Evolutionary conservation across 2,113 vertebrate species (phyloP).

Genomic region (Anser cygnoides): DNA sequence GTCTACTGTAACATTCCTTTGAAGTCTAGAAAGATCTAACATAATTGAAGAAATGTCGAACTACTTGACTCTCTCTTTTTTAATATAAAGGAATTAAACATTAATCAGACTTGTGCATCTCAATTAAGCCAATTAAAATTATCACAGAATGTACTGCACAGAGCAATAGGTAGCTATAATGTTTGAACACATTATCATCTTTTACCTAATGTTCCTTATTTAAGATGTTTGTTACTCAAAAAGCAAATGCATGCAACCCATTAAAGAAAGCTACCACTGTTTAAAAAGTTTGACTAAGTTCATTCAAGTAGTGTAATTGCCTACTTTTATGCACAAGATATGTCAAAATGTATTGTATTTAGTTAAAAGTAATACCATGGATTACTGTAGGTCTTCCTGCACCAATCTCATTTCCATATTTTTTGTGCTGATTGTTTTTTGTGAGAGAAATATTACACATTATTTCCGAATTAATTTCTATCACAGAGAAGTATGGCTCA

Average conservation of each 20-base stretch:
- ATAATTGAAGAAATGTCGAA: constrained; percentile 90
- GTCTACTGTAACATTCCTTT: constrained; percentile 85
- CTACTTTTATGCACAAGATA: background rate
- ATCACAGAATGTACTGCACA: constrained; percentile 80
- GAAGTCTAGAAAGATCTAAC: constrained; percentile 86
- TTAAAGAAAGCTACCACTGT: background rate
- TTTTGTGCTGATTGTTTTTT: background rate
- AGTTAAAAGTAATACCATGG: background rate
- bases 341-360: background rate
- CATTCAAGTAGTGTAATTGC: background rate
- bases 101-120: constrained; percentile 87
- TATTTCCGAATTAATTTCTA: constrained; percentile 34
- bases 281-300: constrained; percentile 10
- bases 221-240: constrained; percentile 67
- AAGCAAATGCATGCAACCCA: constrained; percentile 41
- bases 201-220: constrained; percentile 75
- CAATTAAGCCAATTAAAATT: constrained; percentile 90
- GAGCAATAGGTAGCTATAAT: constrained; percentile 82
- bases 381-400: constrained; percentile 34
- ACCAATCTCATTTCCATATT: background rate
- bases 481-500: constrained; percentile 54
- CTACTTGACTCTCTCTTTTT: constrained; percentile 85
- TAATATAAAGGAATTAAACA: constrained; percentile 88
- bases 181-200: constrained; percentile 82
- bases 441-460: constrained; percentile 22